Evolutionary conservation across 2,888 invertebrate species (phyloP).

Genomic region (Drosophila sordidapex): DNA sequence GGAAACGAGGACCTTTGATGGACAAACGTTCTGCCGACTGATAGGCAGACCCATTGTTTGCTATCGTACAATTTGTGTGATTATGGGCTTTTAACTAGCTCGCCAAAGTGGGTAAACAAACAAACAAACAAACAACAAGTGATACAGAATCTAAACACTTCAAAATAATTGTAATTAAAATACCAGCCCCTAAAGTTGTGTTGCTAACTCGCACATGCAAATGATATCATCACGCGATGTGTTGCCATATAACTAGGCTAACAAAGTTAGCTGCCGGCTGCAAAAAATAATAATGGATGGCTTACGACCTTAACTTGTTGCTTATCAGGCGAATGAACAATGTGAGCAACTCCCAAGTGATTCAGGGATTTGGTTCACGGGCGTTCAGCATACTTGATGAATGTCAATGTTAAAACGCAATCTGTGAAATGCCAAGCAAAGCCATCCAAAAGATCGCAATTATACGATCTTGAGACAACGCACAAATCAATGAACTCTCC

Average conservation of each 20-base stretch:
- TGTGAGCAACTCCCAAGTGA: background rate
- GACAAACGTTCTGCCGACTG: conserved; percentile 11
- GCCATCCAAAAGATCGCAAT: conserved; percentile 16
- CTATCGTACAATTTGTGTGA: conserved; percentile 13
- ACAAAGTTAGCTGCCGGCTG: background rate
- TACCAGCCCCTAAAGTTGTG: conserved; percentile 43
- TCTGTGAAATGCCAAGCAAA: conserved; percentile 40
- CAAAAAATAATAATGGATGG: background rate
- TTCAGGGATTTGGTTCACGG: conserved; percentile 52
- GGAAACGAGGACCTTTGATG: conserved; percentile 11
- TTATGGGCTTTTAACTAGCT: conserved; percentile 30
- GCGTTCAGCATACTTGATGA: conserved; percentile 42
- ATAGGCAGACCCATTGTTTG: conserved; percentile 32
- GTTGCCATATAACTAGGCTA: background rate
- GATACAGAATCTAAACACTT: conserved; percentile 40
- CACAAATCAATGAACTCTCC: conserved; percentile 51
- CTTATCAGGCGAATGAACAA: conserved; percentile 29
- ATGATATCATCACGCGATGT: conserved; percentile 4
- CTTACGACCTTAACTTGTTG: conserved; percentile 12
- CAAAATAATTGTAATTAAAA: conserved; percentile 65
- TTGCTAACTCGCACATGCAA: conserved; percentile 9
- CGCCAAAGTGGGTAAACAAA: conserved; percentile 21
- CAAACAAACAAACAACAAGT: conserved; percentile 13
- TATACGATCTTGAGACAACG: conserved; percentile 43
- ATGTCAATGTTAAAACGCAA: conserved; percentile 34